These are phyloP conservation scores for Eupsilia transversa DNA, from an alignment of 2,888 invertebrate genomes.

Conservation along the genomic window DNA sequence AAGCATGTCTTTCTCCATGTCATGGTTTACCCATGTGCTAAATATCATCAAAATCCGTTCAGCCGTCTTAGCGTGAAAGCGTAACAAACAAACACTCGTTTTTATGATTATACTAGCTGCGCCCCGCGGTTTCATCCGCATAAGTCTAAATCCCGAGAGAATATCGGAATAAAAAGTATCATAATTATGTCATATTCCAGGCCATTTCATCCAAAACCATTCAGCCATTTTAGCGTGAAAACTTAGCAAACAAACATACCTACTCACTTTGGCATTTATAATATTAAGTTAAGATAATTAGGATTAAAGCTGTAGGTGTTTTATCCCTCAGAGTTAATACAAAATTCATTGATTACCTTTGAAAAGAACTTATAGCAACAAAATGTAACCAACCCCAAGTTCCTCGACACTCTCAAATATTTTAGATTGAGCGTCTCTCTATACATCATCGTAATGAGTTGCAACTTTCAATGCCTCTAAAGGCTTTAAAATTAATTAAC, in stretches of 20 bases:
- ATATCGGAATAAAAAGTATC: no score
- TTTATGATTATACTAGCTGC: no score
- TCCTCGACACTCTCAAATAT: background rate
- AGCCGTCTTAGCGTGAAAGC: background rate
- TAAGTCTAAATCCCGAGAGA: no score
- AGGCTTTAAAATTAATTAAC: constrained; percentile 28
- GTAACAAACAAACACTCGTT: background rate
- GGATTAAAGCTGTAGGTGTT: background rate
- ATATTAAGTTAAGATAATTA: background rate
- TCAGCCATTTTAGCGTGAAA: background rate
- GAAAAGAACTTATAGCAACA: background rate
- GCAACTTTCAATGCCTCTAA: background rate
- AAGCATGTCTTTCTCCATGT: background rate
- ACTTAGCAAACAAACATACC: background rate
- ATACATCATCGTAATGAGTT: constrained; percentile 9
- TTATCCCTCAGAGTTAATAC: background rate
- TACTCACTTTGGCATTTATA: background rate
- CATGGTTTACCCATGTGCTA: background rate
- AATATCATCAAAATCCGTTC: background rate
- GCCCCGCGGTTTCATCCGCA: no score
- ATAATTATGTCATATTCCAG: no score
- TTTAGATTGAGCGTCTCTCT: background rate
- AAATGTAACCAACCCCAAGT: background rate
- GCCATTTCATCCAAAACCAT: background rate
- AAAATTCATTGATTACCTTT: background rate